Evolutionary conservation across 2,797 vertebrate species (phyloP), one percentile per base, ranked within the genome.

Genomic region (Lutjanus campechanus): DNA sequence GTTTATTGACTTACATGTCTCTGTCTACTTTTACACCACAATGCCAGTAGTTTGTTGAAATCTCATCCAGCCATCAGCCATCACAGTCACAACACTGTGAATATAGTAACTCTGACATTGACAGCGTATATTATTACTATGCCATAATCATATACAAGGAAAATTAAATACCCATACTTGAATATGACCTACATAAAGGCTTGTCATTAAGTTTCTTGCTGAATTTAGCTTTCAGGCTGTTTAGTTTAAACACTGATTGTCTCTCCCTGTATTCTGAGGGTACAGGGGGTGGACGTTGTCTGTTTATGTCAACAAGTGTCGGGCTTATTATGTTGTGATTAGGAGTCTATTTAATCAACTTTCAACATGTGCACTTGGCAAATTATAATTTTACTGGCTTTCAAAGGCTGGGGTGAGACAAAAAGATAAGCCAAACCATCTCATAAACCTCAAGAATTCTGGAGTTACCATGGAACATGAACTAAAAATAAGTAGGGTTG

Each of bases 321-420:
- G 47, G 65, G 25, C 19, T 29, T 36, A 19, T 76, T 62, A 11
- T 53, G 17, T 12, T 44, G 53, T 15, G 7, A 20, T 54, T 15
- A 1, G 56, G 12, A 60, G 71, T 71, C 43, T 25, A 64, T 53
- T 60, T 70, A 47, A 79, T 64, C 47, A 49, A 51, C 56, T 79
- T 79, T 76, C 13, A 64, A 46, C 65, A 64, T 47, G 20, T 58
- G n/a, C 11, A 5, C 36, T 63, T 54, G 51, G 44, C 59, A 69
- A 25, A 44, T 40, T 19, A 36, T 12, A 49, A 36, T 11, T 67
- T 36, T 36, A 36, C 29, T 36, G 29, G 29, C 5, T 36, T 36
- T 36, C 29, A 36, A 36, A 36, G 29, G 29, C 29, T 36, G 29
- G 29, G 3, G 29, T 36, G 5, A 36, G 29, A 36, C 29, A 36